Base-by-base conservation (phyloP, 1,140 invertebrate genomes). In the Euborellia annulipes region DNA sequence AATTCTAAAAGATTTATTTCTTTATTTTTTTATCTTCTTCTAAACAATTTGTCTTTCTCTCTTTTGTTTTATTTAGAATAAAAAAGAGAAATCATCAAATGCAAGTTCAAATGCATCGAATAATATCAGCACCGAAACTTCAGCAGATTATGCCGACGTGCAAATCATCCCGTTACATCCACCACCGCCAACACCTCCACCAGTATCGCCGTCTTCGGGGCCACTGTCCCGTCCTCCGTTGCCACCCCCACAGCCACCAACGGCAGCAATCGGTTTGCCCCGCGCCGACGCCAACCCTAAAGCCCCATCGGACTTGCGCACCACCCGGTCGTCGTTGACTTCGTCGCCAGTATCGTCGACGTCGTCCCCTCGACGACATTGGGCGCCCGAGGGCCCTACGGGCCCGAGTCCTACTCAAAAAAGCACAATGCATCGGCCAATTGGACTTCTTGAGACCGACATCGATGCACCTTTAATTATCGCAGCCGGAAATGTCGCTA, bases 381-480 rank as follows among this genome's bases (percentile, higher is more conserved):
- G 23, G 23, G 23, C 23, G 23, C 48, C 18, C 43, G 43, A 41
- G 38, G 50, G 32, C 23, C 23, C 23, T 4, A 27, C 42, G 38
- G 50, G 32, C 23, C 23, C 23, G 23, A 27, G 23, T 27, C 23
- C 23, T 27, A 11, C 23, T 11, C 11, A 27, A 6, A 4, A 27
- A 27, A 27, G 11, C 23, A 27, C 4, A 4, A 27, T 54, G 42
- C 51, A 58, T 19, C 39, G 21, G 14, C 23, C 63, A 43, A 64
- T 66, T 63, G 81, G 81, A 55, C 70, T 85, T 61, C 79, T 89
- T 59, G 85, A 88, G 70, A 88, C 85, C 50, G 85, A 87, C 67
- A 69, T 87, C 57, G 85, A 87, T 68, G 78, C 75, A 55, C 76
- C 73, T 56, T 69, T 71, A 52, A 69, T 69, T 44, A 57, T 63